Conservation (phyloP, 2,888 invertebrate species). For the Chaetogeoica ovagalla region DNA sequence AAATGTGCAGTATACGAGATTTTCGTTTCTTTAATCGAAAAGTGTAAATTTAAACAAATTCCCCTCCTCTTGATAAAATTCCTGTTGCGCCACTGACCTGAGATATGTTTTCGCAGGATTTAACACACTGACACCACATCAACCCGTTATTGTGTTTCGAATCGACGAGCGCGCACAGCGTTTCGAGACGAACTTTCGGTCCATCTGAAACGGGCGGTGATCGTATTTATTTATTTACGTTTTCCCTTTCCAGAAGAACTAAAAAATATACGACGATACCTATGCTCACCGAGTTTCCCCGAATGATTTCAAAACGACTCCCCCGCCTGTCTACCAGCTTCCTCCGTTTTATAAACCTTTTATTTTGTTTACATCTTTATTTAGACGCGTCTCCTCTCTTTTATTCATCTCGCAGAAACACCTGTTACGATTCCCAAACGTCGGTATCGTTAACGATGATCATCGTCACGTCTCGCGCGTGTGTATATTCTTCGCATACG, state of each 20-base stretch:
- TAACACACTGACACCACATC: no score
- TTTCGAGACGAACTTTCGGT: conserved; percentile 19
- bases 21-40: no score
- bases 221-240: background rate
- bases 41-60: no score
- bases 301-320: background rate
- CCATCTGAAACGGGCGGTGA: conserved; percentile 1
- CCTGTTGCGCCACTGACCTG: no score
- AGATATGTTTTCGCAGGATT: no score
- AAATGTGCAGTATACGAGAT: no score
- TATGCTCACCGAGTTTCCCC: conserved; percentile 9
- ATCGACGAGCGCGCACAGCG: conserved; percentile 6
- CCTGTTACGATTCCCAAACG: conserved; percentile 31
- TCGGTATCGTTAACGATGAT: background rate
- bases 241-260: background rate
- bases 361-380: conserved; percentile 32
- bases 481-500: no score
- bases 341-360: conserved; percentile 6
- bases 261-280: background rate
- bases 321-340: background rate
- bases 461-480: no score
- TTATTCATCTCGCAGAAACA: conserved; percentile 18
- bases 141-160: background rate
- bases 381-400: conserved; percentile 19
- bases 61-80: no score